phyloP scores from a whole-genome alignment of 2,797 vertebrate genomes.

The Brotula barbata region DNA sequence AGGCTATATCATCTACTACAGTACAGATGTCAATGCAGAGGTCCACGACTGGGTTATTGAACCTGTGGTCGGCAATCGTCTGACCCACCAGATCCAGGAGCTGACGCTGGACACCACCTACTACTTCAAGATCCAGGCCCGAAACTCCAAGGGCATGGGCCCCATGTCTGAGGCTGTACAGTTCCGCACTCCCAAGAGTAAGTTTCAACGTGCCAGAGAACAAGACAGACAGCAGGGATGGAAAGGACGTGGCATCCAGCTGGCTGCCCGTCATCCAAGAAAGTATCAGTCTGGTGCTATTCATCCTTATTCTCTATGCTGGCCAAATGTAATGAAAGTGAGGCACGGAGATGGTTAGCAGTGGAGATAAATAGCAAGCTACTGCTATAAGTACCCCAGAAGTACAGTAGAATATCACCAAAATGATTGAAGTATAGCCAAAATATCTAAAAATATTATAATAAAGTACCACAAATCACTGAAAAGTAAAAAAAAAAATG shows the following conservation, averaged over 20 bases:
- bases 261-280: too few species aligned
- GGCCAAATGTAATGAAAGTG: not conserved
- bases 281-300: too few species aligned
- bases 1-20: constrained; percentile 99
- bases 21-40: constrained; percentile 94
- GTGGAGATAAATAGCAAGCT: not conserved
- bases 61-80: constrained; percentile 93
- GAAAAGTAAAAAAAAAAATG: too few species aligned
- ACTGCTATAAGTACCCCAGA: not conserved
- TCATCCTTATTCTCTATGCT: too few species aligned
- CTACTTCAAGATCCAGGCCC: constrained; percentile 98
- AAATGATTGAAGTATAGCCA: too few species aligned
- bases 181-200: constrained; percentile 97
- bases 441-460: too few species aligned
- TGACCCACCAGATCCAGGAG: constrained; percentile 98
- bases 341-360: not conserved
- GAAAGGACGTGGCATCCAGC: too few species aligned
- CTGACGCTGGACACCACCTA: constrained; percentile 95
- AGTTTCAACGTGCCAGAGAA: constrained; percentile 1
- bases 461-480: too few species aligned
- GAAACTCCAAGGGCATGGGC: constrained; percentile 99
- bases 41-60: constrained; percentile 99
- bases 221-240: not conserved
- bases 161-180: constrained; percentile 97
- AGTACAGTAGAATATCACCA: too few species aligned